phyloP scores from a whole-genome alignment of 2,797 vertebrate genomes.

The Garrulus glandarius region DNA sequence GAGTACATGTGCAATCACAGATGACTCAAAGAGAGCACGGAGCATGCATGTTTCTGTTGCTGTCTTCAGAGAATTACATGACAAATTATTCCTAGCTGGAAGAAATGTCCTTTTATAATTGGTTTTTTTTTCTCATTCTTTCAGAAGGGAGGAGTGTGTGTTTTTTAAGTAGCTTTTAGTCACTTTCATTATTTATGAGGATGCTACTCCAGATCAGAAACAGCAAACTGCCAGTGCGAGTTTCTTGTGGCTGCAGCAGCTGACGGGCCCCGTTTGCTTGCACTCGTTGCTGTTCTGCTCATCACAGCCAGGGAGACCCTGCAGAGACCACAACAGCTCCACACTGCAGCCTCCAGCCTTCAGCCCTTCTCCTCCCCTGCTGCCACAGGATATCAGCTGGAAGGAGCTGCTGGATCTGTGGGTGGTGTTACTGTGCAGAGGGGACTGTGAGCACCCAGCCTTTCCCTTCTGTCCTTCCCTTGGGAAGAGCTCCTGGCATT shows the following conservation, averaged over 20 bases:
- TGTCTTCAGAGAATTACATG: constrained; percentile 65
- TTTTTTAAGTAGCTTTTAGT: constrained; percentile 70
- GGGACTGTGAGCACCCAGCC: neutral
- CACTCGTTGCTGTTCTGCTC: neutral
- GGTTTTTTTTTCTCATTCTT: constrained; percentile 28
- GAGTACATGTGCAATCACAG: constrained; percentile 35
- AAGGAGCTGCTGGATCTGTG: neutral
- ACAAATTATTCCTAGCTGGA: constrained; percentile 68
- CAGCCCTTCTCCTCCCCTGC: neutral
- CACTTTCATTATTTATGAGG: constrained; percentile 68
- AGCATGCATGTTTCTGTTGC: constrained; percentile 44
- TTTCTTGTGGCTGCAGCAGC: constrained; percentile 21
- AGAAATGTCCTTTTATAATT: constrained; percentile 68
- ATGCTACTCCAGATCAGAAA: constrained; percentile 52
- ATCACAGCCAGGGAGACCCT: neutral
- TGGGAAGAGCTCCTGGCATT: neutral
- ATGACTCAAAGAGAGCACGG: constrained; percentile 40
- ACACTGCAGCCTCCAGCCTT: neutral
- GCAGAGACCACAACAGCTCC: neutral
- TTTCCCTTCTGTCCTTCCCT: neutral
- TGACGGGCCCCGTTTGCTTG: neutral
- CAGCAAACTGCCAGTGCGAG: neutral
- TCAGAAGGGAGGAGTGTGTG: constrained; percentile 57
- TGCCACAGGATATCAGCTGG: neutral
- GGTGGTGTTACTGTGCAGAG: fast-evolving